Percentiles rank a stretch among this genome's conserved stretches.
Evolutionary conservation across 2,797 vertebrate species (phyloP).

Genomic region (Hyperoplus immaculatus): DNA sequence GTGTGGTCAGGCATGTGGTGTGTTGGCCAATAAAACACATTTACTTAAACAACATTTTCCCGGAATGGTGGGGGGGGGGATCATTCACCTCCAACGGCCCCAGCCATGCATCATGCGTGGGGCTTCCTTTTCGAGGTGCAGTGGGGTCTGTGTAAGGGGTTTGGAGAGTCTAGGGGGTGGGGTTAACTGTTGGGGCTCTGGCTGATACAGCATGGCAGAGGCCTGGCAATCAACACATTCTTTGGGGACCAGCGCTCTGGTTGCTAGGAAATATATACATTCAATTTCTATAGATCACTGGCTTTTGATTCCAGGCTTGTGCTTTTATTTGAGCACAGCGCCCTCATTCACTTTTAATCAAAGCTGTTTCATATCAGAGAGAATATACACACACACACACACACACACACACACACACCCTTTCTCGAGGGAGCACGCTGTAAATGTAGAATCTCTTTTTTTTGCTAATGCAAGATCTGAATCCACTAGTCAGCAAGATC

Average conservation of each 20-base stretch:
- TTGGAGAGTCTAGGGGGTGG: constrained; percentile 17
- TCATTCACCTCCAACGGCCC: constrained; percentile 60
- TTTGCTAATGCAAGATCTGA: constrained; percentile 69
- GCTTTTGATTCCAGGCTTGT: constrained; percentile 73
- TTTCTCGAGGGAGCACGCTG: constrained; percentile 56
- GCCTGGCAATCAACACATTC: constrained; percentile 83
- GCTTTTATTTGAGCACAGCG: constrained; percentile 79
- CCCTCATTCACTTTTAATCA: constrained; percentile 84
- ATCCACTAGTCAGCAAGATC: constrained; percentile 63
- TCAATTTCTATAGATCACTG: constrained; percentile 83
- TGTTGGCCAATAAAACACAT: constrained; percentile 80
- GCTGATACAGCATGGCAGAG: constrained; percentile 78
- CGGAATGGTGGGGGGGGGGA: constrained; percentile 57
- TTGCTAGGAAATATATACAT: constrained; percentile 87
- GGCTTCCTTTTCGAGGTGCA: constrained; percentile 53
- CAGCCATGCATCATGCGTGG: constrained; percentile 47
- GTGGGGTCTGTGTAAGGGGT: constrained; percentile 25
- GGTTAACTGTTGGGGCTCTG: constrained; percentile 42
- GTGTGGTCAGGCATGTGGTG: constrained; percentile 77
- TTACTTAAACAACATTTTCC: constrained; percentile 79
- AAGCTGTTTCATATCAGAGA: constrained; percentile 82
- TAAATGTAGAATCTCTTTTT: constrained; percentile 72
- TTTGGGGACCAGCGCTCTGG: constrained; percentile 72
- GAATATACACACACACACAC: constrained; percentile 47
- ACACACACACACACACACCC: constrained; percentile 55